A percentile compares a stretch with the other conserved stretches of the same genome.
Evolutionary conservation across 2,113 vertebrate species (phyloP).

Genomic region (Scatophagus argus): DNA sequence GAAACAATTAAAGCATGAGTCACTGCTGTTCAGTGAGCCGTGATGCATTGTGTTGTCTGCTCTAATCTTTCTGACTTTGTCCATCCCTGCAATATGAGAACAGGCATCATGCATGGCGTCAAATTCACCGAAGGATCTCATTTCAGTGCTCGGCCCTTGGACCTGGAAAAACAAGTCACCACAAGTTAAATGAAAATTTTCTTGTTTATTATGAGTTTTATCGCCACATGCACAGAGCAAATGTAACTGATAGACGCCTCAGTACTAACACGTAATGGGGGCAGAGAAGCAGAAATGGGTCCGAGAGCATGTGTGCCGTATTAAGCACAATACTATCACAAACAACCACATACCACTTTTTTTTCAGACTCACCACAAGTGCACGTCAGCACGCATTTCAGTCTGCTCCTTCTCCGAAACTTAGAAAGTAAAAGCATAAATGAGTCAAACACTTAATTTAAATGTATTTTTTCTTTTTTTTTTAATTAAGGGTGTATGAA

Average conservation of each 20-base stretch:
- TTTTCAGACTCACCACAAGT: not conserved
- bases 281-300: not conserved
- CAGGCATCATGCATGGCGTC: not conserved
- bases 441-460: not conserved
- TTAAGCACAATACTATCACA: not conserved
- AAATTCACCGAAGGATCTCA: conserved; percentile 11
- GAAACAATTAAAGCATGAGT: conserved; percentile 6
- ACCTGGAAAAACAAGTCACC: not conserved
- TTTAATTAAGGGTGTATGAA: not conserved
- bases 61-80: not conserved
- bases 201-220: not conserved
- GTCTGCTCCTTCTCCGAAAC: too few species aligned
- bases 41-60: not conserved
- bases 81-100: conserved; percentile 23
- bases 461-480: too few species aligned
- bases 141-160: conserved; percentile 9
- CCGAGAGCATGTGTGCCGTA: not conserved
- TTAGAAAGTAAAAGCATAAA: not conserved
- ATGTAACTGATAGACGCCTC: not conserved
- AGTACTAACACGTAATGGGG: not conserved
- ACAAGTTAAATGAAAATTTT: not conserved
- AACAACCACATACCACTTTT: too few species aligned
- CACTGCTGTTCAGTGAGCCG: not conserved
- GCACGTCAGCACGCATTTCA: not conserved
- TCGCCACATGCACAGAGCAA: not conserved